Base-by-base conservation (phyloP, 2,888 invertebrate species). In the Neoscelio sp. region DNA sequence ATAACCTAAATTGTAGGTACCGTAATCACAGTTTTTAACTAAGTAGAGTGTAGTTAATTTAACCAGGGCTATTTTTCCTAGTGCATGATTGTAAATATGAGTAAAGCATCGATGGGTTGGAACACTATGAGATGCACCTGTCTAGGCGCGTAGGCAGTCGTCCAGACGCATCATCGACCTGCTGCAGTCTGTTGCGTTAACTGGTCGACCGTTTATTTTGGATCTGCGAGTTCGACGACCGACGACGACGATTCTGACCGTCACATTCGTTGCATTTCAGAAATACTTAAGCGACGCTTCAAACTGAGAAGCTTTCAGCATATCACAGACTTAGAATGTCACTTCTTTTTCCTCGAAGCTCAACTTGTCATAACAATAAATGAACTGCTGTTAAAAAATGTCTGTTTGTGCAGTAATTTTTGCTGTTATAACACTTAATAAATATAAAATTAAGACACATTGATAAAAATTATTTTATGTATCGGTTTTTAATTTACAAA, bases 181-280 rank as follows among this genome's bases (percentile, higher is more conserved):
- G 74, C 67, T 42, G 80, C 64, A 73, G 67, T 71, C 75, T 67
- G 79, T 75, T 77, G 70, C 54, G 73, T 77, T 70, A 74, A 70
- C 73, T 70, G 73, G 30, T 62, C 74, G 77, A 48, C 68, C 77
- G 77, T 80, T 81, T 81, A 81, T 81, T 81, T 81, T 76, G 81
- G 81, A 78, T 74, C 28, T 56, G 50, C 62, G 80, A 78, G 80
- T 80, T 80, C 80, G 80, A 78, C 77, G 80, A 76, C 81, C 81
- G 77, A 62, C 76, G 81, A 56, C 74, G 60, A 67, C 75, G 50
- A 76, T 73, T 60, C 75, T 75, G 76, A 76, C 80, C 79, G 71
- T 79, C 79, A 75, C 79, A 76, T 80, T 76, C 76, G 50, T 67
- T 68, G 73, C 80, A 80, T 80, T 65, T 71, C 68, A 76, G 71